Base-by-base conservation (phyloP, 92 coral and sea anemone species). In the Palythoa grandiflora region DNA sequence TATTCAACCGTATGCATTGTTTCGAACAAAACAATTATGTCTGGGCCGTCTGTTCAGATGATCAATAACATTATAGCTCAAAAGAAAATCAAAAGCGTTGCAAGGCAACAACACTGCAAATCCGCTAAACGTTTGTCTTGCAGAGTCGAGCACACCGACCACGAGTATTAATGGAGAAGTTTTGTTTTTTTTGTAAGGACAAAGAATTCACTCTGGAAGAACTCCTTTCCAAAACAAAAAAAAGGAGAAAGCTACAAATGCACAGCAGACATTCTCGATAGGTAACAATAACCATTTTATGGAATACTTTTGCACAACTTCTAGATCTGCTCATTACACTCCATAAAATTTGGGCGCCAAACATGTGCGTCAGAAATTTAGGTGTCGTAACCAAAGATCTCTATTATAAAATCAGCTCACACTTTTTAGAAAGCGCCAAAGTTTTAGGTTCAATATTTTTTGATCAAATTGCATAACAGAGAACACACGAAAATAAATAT, bases 41-140 rank as follows among this genome's bases (percentile, higher is more conserved):
- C 88, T 84, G 88, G 88, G 68, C 88, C 60, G 80, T 84, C 80
- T 84, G 78, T 70, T 84, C 68, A 84, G 50, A 51, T 84, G 71
- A 68, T 84, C 10, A 72, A 63, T 83, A 83, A 63, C 87, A 83
- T 83, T 65, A 76, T 83, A 47, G 20, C 77, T 66, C 87, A 60
- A 55, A 60, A 66, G 63, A 61, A 61, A 77, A 65, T 83, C n/a
- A 61, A 83, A 14, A 77, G 40, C 65, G 78, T 78, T 38, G 79
- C 87, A 84, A 71, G 87, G 68, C 68, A 84, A 44, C 68, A 80
- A 20, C 71, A 28, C 28, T 28, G 28, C 28, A 28, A 44, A 47
- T 70, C 44, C 87, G 44, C 54, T 65, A 83, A 83, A 68, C 78
- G 6, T 48, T 83, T 35, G 77, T 70, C 57, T 38, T 63, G 63